Evolutionary conservation across 64 coral and sea anemone species (phyloP).

Genomic region (Trachythela sp.): DNA sequence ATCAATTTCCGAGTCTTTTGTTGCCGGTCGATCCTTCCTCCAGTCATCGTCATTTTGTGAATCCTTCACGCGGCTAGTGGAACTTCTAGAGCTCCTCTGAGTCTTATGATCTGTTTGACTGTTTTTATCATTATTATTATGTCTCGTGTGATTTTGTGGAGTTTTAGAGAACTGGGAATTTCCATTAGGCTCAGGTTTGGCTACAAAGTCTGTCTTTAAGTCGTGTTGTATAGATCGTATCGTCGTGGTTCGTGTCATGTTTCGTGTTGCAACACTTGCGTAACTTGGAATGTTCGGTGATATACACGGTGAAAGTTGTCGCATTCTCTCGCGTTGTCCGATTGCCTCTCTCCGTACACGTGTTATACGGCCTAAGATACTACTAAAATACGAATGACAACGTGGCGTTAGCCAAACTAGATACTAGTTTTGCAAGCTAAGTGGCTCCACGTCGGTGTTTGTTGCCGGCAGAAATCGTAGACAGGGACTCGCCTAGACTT

Average conservation of each 20-base stretch:
- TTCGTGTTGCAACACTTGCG: conserved; percentile 4
- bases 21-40: no score
- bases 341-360: neutral
- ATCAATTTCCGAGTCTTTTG: neutral
- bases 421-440: no score
- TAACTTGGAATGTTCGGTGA: neutral
- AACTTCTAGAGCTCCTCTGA: neutral
- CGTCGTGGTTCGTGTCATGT: neutral
- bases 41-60: neutral
- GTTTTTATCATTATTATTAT: neutral
- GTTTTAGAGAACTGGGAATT: no score
- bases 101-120: neutral
- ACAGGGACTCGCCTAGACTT: no score
- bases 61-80: neutral
- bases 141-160: neutral
- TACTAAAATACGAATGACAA: neutral
- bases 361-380: neutral
- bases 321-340: neutral
- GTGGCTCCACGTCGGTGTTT: no score
- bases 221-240: neutral
- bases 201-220: neutral
- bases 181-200: neutral
- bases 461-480: no score
- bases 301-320: neutral
- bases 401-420: neutral